Percentiles rank a stretch among this genome's conserved stretches.
Evolutionary conservation across 2,888 invertebrate genomes (phyloP).

Genomic region (Drepana falcataria): DNA sequence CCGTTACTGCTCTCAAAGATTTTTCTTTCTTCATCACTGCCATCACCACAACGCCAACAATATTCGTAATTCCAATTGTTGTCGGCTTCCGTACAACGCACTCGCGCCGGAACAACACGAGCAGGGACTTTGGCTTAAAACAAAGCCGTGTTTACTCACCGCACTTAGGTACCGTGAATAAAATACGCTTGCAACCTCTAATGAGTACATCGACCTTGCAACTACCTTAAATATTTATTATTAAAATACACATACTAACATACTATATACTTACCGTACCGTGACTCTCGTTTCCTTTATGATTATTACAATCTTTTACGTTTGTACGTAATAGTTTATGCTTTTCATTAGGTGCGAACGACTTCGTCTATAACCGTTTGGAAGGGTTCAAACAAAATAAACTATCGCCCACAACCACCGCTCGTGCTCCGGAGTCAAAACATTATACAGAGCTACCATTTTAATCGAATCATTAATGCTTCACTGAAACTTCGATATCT

Average conservation of each 20-base stretch:
- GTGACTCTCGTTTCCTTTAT: background rate
- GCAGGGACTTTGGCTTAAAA: slow-evolving; percentile 39
- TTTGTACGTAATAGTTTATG: slow-evolving; percentile 22
- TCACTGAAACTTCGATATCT: background rate
- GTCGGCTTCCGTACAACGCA: slow-evolving; percentile 50
- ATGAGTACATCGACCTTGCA: slow-evolving; percentile 1
- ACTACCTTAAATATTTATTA: background rate
- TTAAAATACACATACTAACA: background rate
- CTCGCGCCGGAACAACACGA: slow-evolving; percentile 57
- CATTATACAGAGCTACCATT: slow-evolving; percentile 39
- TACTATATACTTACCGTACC: background rate
- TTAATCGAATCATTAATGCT: background rate
- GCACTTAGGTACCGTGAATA: background rate
- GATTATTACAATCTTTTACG: slow-evolving; percentile 6
- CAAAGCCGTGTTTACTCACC: slow-evolving; percentile 27
- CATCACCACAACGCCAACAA: no score
- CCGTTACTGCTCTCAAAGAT: no score
- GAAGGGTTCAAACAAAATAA: slow-evolving; percentile 48
- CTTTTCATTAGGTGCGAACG: slow-evolving; percentile 13
- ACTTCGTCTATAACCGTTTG: slow-evolving; percentile 25
- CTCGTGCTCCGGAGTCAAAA: slow-evolving; percentile 47
- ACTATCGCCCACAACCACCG: slow-evolving; percentile 41
- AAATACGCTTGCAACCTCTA: slow-evolving; percentile 1
- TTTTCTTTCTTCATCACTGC: no score
- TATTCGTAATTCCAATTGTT: slow-evolving; percentile 31